These are phyloP conservation scores for Leucophenga montana DNA, from an alignment of 2,888 invertebrate genomes.

Conservation along the genomic window DNA sequence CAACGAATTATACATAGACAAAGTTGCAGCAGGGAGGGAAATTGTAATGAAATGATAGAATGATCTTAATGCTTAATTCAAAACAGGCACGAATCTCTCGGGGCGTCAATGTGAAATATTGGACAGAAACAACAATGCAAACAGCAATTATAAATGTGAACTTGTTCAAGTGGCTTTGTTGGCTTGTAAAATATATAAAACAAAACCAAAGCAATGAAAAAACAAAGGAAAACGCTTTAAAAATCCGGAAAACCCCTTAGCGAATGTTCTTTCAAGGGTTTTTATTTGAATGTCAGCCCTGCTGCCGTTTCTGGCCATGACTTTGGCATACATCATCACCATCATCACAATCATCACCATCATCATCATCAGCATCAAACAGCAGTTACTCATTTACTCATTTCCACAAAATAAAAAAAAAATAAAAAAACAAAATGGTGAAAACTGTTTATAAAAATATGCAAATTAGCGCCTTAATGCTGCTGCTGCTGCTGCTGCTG, in stretches of 20 bases:
- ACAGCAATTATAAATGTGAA: constrained; percentile 24
- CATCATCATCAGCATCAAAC: neutral
- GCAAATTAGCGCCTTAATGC: constrained; percentile 17
- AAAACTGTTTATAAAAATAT: constrained; percentile 19
- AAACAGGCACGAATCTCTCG: constrained; percentile 16
- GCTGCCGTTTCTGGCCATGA: constrained; percentile 12
- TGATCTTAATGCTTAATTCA: neutral
- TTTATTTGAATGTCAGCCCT: neutral
- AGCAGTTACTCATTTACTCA: constrained; percentile 6
- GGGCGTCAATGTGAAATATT: constrained; percentile 26
- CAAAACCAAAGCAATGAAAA: neutral
- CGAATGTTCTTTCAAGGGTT: neutral
- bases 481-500: neutral
- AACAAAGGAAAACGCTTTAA: constrained; percentile 5
- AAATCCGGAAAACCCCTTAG: neutral
- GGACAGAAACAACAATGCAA: constrained; percentile 1
- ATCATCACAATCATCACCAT: no score
- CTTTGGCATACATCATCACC: constrained; percentile 18
- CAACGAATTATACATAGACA: no score
- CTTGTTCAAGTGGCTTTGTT: constrained; percentile 23
- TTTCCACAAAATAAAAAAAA: neutral
- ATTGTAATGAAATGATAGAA: no score
- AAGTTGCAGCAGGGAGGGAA: no score
- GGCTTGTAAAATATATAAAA: neutral
- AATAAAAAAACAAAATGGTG: neutral